Evolutionary conservation across 2,888 invertebrate genomes (phyloP).

Genomic region (Agrotis exclamationis): DNA sequence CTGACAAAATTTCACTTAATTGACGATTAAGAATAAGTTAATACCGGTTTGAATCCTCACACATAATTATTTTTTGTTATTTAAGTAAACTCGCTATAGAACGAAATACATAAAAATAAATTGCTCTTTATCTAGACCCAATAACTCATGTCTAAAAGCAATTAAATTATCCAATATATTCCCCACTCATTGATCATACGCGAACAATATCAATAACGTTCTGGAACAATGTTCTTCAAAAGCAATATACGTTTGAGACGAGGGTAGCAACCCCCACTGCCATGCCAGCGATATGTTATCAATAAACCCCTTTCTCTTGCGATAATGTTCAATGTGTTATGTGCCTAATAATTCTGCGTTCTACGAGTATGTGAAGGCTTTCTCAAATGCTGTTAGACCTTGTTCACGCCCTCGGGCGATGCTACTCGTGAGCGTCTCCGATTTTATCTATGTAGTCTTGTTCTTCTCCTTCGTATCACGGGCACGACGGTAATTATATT

Average conservation of each 20-base stretch:
- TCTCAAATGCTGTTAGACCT: constrained; percentile 5
- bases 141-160: background rate
- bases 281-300: constrained; percentile 28
- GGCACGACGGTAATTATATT: too few species aligned
- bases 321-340: constrained; percentile 52
- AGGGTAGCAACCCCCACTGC: constrained; percentile 9
- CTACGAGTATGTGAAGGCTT: constrained; percentile 9
- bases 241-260: constrained; percentile 25
- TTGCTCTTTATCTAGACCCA: background rate
- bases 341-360: constrained; percentile 38
- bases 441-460: too few species aligned
- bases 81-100: too few species aligned
- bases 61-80: too few species aligned
- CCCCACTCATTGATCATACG: background rate
- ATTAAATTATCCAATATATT: constrained; percentile 19
- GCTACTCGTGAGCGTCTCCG: background rate
- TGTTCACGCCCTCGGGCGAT: too few species aligned
- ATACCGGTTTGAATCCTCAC: too few species aligned
- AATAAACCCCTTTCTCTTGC: constrained; percentile 30
- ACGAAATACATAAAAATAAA: background rate
- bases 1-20: too few species aligned
- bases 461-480: too few species aligned
- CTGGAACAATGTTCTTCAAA: constrained; percentile 21
- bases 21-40: too few species aligned
- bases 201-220: constrained; percentile 33